phyloP scores from a whole-genome alignment of 2,888 invertebrate genomes.

The Drosophila ustulata region DNA sequence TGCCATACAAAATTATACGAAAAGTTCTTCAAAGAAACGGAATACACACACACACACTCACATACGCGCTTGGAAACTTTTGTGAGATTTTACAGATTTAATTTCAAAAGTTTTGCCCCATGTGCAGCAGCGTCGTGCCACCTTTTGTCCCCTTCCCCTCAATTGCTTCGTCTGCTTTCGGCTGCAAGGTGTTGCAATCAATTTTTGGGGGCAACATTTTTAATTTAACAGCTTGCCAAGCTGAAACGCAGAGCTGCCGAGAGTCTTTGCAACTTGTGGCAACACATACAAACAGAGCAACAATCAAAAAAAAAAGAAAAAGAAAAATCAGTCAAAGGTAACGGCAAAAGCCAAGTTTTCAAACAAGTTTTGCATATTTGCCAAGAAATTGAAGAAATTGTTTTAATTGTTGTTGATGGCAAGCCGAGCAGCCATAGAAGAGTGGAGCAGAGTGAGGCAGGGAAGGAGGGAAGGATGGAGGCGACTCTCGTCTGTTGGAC shows the following conservation, averaged over 20 bases:
- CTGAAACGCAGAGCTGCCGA: slow-evolving; percentile 13
- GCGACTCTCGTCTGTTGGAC: not conserved
- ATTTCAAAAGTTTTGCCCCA: slow-evolving; percentile 67
- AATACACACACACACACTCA: slow-evolving; percentile 28
- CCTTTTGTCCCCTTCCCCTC: not conserved
- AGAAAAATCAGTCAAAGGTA: slow-evolving; percentile 22
- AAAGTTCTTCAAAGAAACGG: slow-evolving; percentile 54
- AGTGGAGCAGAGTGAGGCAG: not conserved
- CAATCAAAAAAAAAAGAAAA: slow-evolving; percentile 1
- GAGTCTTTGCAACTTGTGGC: slow-evolving; percentile 29
- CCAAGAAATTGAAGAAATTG: slow-evolving; percentile 65
- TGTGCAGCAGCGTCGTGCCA: slow-evolving; percentile 29
- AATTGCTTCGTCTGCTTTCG: not conserved
- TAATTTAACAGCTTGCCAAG: slow-evolving; percentile 61
- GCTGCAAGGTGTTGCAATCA: slow-evolving; percentile 65
- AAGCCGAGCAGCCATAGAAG: not conserved
- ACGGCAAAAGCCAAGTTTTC: slow-evolving; percentile 15
- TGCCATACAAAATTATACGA: slow-evolving; percentile 57
- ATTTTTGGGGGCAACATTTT: slow-evolving; percentile 57
- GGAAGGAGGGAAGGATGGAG: not conserved
- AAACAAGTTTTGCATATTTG: slow-evolving; percentile 69
- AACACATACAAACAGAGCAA: slow-evolving; percentile 14
- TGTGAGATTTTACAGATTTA: slow-evolving; percentile 69
- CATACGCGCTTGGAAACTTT: slow-evolving; percentile 43
- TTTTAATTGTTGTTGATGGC: slow-evolving; percentile 68